Evolutionary conservation across 2,113 vertebrate species (phyloP).

Genomic region (Cebidichthys violaceus): DNA sequence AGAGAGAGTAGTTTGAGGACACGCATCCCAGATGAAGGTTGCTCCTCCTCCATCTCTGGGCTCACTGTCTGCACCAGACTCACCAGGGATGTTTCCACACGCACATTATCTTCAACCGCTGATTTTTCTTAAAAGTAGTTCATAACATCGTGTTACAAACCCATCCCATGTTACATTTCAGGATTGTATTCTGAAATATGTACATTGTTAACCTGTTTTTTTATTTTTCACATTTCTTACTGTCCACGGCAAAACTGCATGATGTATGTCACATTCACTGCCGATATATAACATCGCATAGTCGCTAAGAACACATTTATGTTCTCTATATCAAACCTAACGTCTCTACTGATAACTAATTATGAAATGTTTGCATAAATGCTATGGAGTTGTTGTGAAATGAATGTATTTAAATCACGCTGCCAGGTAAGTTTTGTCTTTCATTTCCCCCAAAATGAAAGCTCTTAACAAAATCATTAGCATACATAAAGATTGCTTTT

Average conservation of each 20-base stretch:
- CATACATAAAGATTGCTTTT: not conserved
- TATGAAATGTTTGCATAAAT: constrained; percentile 21
- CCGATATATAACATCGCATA: constrained; percentile 20
- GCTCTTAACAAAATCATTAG: not conserved
- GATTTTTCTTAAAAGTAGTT: constrained; percentile 51
- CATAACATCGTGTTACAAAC: constrained; percentile 73
- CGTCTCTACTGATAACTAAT: not conserved
- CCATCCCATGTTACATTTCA: constrained; percentile 87
- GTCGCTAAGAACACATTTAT: constrained; percentile 3
- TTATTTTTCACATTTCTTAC: constrained; percentile 28
- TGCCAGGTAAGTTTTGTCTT: constrained; percentile 47
- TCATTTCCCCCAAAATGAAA: not conserved
- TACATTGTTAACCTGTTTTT: constrained; percentile 43
- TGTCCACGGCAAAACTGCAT: constrained; percentile 71
- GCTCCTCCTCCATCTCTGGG: constrained; percentile 43
- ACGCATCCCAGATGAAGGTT: constrained; percentile 49
- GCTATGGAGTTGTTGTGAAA: not conserved
- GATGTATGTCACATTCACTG: constrained; percentile 59
- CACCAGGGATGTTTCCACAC: constrained; percentile 14
- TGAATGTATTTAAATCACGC: not conserved
- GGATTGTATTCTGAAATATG: constrained; percentile 71
- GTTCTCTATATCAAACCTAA: constrained; percentile 31
- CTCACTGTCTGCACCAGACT: constrained; percentile 29
- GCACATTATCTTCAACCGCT: not conserved
- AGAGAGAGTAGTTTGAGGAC: constrained; percentile 17